Percentiles rank a stretch among this genome's conserved stretches.
Evolutionary conservation across 2,113 vertebrate genomes (phyloP).

Genomic region (Saiga tatarica): DNA sequence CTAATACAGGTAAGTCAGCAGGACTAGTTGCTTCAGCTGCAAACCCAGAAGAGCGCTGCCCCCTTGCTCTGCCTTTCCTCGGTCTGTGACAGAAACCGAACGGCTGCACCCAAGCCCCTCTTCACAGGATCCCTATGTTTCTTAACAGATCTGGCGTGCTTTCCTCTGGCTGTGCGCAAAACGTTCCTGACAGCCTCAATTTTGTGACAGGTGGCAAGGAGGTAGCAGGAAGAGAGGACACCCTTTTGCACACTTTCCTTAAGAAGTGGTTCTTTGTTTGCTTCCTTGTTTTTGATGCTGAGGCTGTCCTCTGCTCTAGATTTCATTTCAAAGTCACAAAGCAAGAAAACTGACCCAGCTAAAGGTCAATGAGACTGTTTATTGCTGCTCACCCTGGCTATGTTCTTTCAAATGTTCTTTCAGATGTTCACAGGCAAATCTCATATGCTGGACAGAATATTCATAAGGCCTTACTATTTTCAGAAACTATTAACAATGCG

Average conservation of each 20-base stretch:
- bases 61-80: not conserved
- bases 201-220: not conserved
- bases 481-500: not conserved
- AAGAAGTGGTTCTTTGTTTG: not conserved
- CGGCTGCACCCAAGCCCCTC: not conserved
- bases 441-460: not conserved
- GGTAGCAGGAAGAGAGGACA: not conserved
- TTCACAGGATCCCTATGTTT: not conserved
- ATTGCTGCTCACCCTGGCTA: not conserved
- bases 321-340: constrained; percentile 1
- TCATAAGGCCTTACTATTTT: not conserved
- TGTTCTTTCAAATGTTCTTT: not conserved
- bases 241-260: not conserved
- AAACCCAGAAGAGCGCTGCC: not conserved
- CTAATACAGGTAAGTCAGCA: not conserved
- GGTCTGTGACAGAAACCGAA: not conserved
- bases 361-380: not conserved
- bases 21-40: not conserved
- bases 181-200: not conserved
- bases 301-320: not conserved
- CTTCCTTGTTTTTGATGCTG: not conserved
- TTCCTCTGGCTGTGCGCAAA: not conserved
- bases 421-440: not conserved
- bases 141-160: not conserved
- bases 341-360: not conserved